Percentiles rank a stretch among this genome's conserved stretches.
Evolutionary conservation across 2,797 vertebrate genomes (phyloP).

Genomic region (Delichon dasypus): DNA sequence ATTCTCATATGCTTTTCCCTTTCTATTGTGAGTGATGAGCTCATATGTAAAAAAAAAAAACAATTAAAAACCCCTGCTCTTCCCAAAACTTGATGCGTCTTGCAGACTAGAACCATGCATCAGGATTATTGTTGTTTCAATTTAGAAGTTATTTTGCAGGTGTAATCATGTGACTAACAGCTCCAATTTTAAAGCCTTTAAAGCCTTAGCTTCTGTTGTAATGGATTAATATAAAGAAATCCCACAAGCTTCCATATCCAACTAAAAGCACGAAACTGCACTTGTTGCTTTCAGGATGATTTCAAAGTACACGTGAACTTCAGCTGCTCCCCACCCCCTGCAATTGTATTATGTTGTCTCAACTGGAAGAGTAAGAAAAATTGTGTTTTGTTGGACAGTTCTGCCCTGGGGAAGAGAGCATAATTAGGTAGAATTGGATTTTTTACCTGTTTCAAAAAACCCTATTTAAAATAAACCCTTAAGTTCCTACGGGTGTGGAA

Average conservation of each 20-base stretch:
- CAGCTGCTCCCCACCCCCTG: neutral
- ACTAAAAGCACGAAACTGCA: neutral
- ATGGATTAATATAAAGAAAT: no score
- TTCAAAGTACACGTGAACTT: neutral
- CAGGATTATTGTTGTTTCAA: neutral
- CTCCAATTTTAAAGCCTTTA: neutral
- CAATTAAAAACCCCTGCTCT: accelerated
- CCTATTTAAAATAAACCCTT: neutral
- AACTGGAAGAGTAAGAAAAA: neutral
- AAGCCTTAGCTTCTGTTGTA: neutral
- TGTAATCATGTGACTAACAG: neutral
- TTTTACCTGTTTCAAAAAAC: neutral
- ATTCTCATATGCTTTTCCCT: neutral
- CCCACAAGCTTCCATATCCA: neutral
- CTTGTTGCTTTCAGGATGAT: neutral
- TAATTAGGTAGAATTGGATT: neutral
- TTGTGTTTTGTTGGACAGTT: neutral
- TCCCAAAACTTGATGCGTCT: neutral
- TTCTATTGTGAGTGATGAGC: neutral
- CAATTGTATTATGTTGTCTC: neutral
- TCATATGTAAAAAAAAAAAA: neutral
- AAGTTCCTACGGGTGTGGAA: neutral
- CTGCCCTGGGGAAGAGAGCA: neutral
- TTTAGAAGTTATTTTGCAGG: neutral
- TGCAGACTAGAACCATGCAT: neutral